Evolutionary conservation across 1,140 invertebrate genomes (phyloP), one percentile per base, ranked within the genome.

Genomic region (Bombus sibiricus): DNA sequence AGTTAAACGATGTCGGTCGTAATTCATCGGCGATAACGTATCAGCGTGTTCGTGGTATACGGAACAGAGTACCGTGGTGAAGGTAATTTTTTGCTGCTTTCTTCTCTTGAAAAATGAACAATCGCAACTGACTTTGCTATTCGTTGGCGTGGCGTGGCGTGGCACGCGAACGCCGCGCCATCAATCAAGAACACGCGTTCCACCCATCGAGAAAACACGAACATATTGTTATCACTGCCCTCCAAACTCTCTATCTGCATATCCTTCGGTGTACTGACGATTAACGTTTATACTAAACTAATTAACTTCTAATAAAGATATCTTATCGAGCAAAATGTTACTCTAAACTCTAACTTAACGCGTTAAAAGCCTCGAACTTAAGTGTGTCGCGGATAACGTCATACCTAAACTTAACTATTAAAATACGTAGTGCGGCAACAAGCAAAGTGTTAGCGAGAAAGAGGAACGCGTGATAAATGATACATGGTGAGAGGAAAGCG

Each of bases 211-310:
- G 25, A 85, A 34, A 74, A 68, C 76, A 59, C 68, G 83, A 74
- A 86, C 88, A 87, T 90, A 92, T 92, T 91, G 89, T 92, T 91
- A 88, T 88, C 92, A 91, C 91, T 92, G 92, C 92, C 91, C 89
- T 88, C 80, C 75, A 72, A 85, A 88, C 81, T 89, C 91, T 89
- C 86, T 93, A 91, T 93, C 90, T 93, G 93, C 93, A 94, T 94
- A 94, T 94, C 93, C 91, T 92, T 93, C 89, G 88, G 93, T 93
- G 92, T 94, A 93, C 91, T 89, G 92, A 94, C 87, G 88, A 93
- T 89, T 93, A 92, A 93, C 88, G 85, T 93, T 93, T 94, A 93
- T 93, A 93, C 89, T 93, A 92, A 91, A 89, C 75, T 92, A 91
- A 84, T 92, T 91, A 92, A 92, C 92, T 94, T 93, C 92, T 93